Evolutionary conservation across 1,140 invertebrate species (phyloP).

Genomic region (Parasteatoda tepidariorum): DNA sequence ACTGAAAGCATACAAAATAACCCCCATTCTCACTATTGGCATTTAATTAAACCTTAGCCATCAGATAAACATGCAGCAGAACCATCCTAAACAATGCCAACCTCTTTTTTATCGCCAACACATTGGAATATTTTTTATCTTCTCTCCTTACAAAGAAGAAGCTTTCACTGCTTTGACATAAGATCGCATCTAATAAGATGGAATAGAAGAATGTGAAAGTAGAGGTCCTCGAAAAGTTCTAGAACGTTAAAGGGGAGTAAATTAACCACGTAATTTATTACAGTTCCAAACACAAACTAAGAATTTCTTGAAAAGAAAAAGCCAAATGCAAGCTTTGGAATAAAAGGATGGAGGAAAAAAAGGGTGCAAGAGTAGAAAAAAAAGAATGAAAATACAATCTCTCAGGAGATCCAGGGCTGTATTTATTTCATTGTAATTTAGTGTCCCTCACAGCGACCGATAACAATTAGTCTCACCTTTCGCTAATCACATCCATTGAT

Average conservation of each 20-base stretch:
- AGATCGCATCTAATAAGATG: background rate
- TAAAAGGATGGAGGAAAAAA: background rate
- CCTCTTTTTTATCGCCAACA: no score
- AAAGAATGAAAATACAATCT: background rate
- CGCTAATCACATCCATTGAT: conserved; percentile 46
- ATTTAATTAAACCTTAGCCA: no score
- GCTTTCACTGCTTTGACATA: no score
- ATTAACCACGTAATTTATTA: conserved; percentile 45
- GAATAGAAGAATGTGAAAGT: background rate
- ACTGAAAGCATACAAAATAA: no score
- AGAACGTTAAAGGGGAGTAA: conserved; percentile 4
- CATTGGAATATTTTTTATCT: no score
- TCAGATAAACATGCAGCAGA: no score
- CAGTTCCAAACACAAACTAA: conserved; percentile 23
- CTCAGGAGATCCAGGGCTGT: conserved; percentile 7
- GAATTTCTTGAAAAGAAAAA: conserved; percentile 12
- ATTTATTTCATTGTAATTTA: conserved; percentile 53
- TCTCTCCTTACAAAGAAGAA: no score
- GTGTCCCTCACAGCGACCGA: conserved; percentile 28
- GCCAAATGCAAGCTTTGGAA: conserved; percentile 1
- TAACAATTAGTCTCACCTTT: conserved; percentile 56
- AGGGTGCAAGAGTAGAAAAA: background rate
- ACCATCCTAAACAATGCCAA: no score
- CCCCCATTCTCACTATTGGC: no score
- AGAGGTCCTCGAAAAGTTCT: background rate